Evolutionary conservation across 37 sponge, comb jelly and placozoan genomes (phyloP), one percentile per base, ranked within the genome.

Genomic region (Theonella swinhoei): DNA sequence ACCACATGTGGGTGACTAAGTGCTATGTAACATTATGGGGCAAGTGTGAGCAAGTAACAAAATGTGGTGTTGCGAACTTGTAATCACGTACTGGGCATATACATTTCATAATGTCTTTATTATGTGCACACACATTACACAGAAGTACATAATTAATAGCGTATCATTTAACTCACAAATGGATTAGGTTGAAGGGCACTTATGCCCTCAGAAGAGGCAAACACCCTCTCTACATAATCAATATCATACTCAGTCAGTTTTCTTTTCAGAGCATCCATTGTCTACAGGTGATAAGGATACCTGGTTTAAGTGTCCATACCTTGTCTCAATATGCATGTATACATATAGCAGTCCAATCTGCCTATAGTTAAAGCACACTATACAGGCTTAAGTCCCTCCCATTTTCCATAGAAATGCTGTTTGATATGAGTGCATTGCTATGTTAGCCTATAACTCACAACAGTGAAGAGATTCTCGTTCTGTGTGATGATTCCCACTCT

Each of bases 401-500:
- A n/a, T n/a, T n/a, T n/a, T n/a, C n/a, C n/a, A n/a, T n/a, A n/a
- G n/a, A n/a, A n/a, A n/a, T n/a, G n/a, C n/a, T n/a, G n/a, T n/a
- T n/a, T n/a, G n/a, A n/a, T 47, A 47, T 47, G 54, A 17, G 54
- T 47, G 11, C 14, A 14, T 47, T 7, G 54, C 54, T 47, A 14
- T 7, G 7, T 47, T 17, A 47, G 54, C 32, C 3, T 35, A 14
- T 9, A 77, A 63, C 76, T 76, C 61, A 79, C 80, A 14, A 23
- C 64, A 2, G 38, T 79, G 41, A 79, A 79, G 1, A 79, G 59
- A 35, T 79, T 79, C 42, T 79, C 80, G 42, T 79, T 79, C 64
- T 79, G 80, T 2, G 9, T 36, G 35, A 79, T 79, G 35, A 79
- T 64, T 7, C 34, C 38, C 22, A 79, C 38, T 37, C n/a, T 63